Percentiles rank a stretch among this genome's conserved stretches.
phyloP scores from a whole-genome alignment of 2,888 invertebrate species.

The Cheilosia vernalis region DNA sequence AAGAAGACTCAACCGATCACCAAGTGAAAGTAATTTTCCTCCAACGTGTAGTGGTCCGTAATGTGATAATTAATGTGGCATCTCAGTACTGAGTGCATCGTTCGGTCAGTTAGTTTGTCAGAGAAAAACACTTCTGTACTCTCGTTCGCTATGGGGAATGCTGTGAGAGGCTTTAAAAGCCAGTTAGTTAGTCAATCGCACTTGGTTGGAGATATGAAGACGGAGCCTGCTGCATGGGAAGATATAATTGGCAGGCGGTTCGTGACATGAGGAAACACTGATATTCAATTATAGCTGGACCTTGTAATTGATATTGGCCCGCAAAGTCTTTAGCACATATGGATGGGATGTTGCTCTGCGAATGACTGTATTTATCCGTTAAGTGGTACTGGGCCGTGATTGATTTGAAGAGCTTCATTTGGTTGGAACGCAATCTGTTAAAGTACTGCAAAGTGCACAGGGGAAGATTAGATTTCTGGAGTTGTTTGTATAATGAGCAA shows the following conservation, averaged over 20 bases:
- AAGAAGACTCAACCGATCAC: slow-evolving; percentile 6
- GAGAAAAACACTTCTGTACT: slow-evolving; percentile 48
- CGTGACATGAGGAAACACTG: slow-evolving; percentile 59
- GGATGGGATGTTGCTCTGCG: slow-evolving; percentile 19
- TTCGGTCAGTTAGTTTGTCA: slow-evolving; percentile 44
- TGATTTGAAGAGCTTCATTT: slow-evolving; percentile 28
- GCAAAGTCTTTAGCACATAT: slow-evolving; percentile 59
- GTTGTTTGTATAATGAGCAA: neutral
- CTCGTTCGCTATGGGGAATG: slow-evolving; percentile 27
- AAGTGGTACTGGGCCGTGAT: slow-evolving; percentile 33
- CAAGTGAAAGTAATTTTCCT: slow-evolving; percentile 67
- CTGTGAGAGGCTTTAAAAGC: slow-evolving; percentile 29
- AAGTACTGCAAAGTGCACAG: neutral
- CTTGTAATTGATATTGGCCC: slow-evolving; percentile 60
- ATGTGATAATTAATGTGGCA: slow-evolving; percentile 68
- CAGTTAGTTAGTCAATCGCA: slow-evolving; percentile 56
- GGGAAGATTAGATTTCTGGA: neutral
- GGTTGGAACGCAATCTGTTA: neutral
- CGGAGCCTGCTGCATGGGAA: slow-evolving; percentile 11
- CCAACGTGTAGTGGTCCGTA: slow-evolving; percentile 38
- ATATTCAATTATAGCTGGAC: slow-evolving; percentile 65
- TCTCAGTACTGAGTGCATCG: slow-evolving; percentile 41
- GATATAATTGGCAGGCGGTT: slow-evolving; percentile 58
- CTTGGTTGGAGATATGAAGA: slow-evolving; percentile 8
- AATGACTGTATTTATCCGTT: slow-evolving; percentile 56